phyloP scores from a whole-genome alignment of 1,140 invertebrate species.

The Trichomalopsis sarcophagae region DNA sequence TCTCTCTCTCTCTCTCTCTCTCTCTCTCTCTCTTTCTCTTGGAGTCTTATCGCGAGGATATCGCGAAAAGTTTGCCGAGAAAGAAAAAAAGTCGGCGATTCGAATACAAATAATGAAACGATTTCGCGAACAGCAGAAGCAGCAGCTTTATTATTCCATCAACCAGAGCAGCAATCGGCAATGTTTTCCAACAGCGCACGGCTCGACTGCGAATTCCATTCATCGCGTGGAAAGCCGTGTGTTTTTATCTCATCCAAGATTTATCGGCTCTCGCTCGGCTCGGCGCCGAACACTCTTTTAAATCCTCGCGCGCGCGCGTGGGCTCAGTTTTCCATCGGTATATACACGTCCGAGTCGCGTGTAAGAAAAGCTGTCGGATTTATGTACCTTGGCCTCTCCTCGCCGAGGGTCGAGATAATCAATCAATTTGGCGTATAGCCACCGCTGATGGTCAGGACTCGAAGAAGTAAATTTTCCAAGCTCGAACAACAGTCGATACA shows the following conservation, averaged over 20 bases:
- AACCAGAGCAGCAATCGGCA: neutral
- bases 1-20: too few species aligned
- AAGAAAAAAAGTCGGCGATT: too few species aligned
- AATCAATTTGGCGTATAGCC: neutral
- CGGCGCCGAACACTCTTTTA: slow-evolving; percentile 12
- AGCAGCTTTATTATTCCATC: neutral
- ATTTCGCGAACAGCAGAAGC: neutral
- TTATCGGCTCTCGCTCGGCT: neutral
- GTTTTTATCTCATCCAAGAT: slow-evolving; percentile 7
- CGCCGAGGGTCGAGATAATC: neutral
- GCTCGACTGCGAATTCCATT: neutral
- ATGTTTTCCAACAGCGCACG: neutral
- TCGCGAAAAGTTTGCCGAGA: too few species aligned
- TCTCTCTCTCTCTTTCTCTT: too few species aligned
- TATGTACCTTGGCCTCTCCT: neutral
- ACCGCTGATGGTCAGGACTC: neutral
- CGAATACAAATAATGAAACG: too few species aligned
- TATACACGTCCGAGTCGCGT: neutral
- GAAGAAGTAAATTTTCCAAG: neutral
- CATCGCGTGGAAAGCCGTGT: neutral
- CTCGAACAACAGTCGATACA: neutral
- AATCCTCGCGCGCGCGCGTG: neutral
- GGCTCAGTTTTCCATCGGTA: neutral
- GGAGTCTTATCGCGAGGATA: too few species aligned
- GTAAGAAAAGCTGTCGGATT: neutral